Percentiles rank a stretch among this genome's conserved stretches.
phyloP scores from a whole-genome alignment of 2,888 invertebrate genomes.

The Meiosimyza decipiens region DNA sequence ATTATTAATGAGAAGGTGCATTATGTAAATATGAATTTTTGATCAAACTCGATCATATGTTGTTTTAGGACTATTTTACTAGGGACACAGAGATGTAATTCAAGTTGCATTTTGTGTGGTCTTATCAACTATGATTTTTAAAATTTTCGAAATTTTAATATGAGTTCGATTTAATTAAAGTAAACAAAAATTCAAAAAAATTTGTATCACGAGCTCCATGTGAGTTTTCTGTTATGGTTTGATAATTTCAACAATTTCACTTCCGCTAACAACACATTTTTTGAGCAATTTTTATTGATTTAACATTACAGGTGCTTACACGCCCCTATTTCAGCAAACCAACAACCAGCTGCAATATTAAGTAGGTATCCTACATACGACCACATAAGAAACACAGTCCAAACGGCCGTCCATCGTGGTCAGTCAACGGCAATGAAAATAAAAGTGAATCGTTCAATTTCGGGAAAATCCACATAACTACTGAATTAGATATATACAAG shows the following conservation, averaged over 20 bases:
- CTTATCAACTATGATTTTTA: not conserved
- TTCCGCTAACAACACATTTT: too few relatives aligned
- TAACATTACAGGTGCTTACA: slow-evolving; percentile 22
- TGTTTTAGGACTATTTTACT: not conserved
- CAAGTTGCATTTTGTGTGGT: slow-evolving; percentile 6
- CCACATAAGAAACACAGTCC: not conserved
- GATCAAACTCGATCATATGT: not conserved
- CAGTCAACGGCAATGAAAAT: slow-evolving; percentile 16
- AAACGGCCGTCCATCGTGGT: not conserved
- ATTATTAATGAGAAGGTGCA: slow-evolving; percentile 40
- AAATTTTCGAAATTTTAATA: too few relatives aligned
- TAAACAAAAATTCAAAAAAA: too few relatives aligned
- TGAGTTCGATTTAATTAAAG: too few relatives aligned
- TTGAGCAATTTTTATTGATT: too few relatives aligned
- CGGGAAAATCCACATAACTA: slow-evolving; percentile 13
- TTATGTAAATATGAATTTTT: slow-evolving; percentile 40
- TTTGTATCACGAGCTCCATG: too few relatives aligned
- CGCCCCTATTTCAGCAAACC: slow-evolving; percentile 7
- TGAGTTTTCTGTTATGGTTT: too few relatives aligned
- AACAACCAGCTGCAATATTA: not conserved
- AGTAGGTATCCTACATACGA: not conserved
- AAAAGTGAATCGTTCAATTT: slow-evolving; percentile 22
- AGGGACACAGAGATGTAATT: not conserved
- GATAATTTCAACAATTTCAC: too few relatives aligned
- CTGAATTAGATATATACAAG: slow-evolving; percentile 6